Base-by-base conservation (phyloP, 2,113 vertebrate species). In the Colius striatus region DNA sequence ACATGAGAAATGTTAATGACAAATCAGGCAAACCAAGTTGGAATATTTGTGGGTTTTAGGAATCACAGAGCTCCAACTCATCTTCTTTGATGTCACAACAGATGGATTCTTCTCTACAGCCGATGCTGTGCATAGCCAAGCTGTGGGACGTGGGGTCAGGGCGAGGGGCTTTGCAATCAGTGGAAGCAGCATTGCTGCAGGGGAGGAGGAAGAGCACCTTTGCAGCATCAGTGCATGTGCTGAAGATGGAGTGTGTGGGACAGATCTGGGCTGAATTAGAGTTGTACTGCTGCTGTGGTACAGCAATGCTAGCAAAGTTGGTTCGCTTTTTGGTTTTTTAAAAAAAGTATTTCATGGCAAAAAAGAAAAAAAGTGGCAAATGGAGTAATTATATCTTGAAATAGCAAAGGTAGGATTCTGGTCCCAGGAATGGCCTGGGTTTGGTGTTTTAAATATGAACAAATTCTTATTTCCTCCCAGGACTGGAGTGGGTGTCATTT, bases 31-130 rank as follows among this genome's bases (percentile, higher is more conserved):
- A 78, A 92, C 75, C 88, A 57, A 93, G 72, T 85, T 75, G 72
- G 90, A 95, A 81, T 91, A 65, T 86, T 91, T 95, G 95, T 92
- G 95, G 93, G 16, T 57, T 96, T 76, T 61, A 61, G 84, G 89
- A 95, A 81, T 89, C 22, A 2, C 58, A 76, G 62, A 70, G 87
- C 62, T 92, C 70, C 55, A 36, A 26, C 66, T 91, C 3, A 1
- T 67, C 34, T 3, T 74, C 92, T 95, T 94, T 96, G 87, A 96
- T 95, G 88, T 93, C 10, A 0, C 79, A 95, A 65, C 92, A 88
- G 83, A 94, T 63, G 76, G 68, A 48, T 92, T 87, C 53, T 73
- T 79, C 84, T 82, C 51, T 60, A 79, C 74, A 94, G 91, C 50
- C 0, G 0, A 26, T 66, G 79, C 55, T 1, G 7, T 43, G 3